Evolutionary conservation across 2,797 vertebrate species (phyloP).

Genomic region (Sternarchorhynchus goeldii): DNA sequence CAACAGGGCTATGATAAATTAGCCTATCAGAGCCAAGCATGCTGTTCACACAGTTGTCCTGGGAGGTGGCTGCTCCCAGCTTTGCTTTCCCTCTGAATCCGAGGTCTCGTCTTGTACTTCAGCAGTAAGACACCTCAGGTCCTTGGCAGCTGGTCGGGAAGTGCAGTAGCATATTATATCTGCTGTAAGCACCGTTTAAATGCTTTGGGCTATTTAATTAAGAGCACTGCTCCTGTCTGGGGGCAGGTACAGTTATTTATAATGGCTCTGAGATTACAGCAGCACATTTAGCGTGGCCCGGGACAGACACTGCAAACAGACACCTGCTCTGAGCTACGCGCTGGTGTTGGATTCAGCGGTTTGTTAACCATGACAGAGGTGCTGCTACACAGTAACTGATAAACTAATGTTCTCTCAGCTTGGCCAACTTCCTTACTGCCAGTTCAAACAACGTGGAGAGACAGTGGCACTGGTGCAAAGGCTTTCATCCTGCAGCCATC

Average conservation of each 20-base stretch:
- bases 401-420: constrained; percentile 41
- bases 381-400: constrained; percentile 28
- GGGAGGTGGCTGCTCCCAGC: constrained; percentile 62
- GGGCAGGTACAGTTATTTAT: constrained; percentile 30
- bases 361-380: constrained; percentile 52
- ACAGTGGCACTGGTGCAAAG: constrained; percentile 29
- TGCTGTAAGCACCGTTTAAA: constrained; percentile 40
- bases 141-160: constrained; percentile 53
- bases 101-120: constrained; percentile 60
- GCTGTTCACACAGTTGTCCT: constrained; percentile 76
- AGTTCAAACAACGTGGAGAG: constrained; percentile 45
- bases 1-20: constrained; percentile 84
- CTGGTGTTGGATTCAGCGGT: constrained; percentile 40
- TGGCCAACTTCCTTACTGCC: constrained; percentile 44
- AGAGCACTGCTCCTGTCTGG: constrained; percentile 42
- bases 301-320: constrained; percentile 37
- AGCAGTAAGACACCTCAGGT: constrained; percentile 49
- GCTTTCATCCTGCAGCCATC: constrained; percentile 38
- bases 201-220: constrained; percentile 62
- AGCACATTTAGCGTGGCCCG: constrained; percentile 11
- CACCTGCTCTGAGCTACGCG: constrained; percentile 49
- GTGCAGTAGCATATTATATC: constrained; percentile 53
- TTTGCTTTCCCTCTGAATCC: constrained; percentile 58
- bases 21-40: constrained; percentile 76
- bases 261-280: constrained; percentile 33